Evolutionary conservation across 2,888 invertebrate genomes (phyloP).

Genomic region (Hartigia nigra): DNA sequence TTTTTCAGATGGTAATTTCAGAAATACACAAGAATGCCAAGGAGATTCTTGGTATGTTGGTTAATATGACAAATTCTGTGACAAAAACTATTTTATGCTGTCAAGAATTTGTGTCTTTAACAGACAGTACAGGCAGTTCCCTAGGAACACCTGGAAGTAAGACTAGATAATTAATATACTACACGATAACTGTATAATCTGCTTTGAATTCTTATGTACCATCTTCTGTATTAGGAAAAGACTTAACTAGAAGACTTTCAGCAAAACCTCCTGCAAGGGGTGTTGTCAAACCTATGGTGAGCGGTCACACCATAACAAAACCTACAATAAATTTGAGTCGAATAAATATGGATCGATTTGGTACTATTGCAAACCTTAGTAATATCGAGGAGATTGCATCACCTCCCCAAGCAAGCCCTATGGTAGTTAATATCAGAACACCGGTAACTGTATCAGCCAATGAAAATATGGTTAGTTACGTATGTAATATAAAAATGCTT

Average conservation of each 20-base stretch:
- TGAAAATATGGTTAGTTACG: slow-evolving; percentile 31
- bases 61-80: slow-evolving; percentile 45
- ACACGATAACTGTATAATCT: too few species aligned
- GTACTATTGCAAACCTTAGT: slow-evolving; percentile 44
- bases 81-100: slow-evolving; percentile 52
- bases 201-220: too few species aligned
- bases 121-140: neutral
- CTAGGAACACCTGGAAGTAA: neutral
- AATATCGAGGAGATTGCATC: slow-evolving; percentile 50
- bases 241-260: slow-evolving; percentile 45
- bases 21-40: slow-evolving; percentile 48
- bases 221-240: slow-evolving; percentile 38
- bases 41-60: slow-evolving; percentile 48
- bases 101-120: slow-evolving; percentile 39
- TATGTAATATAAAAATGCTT: slow-evolving; percentile 26
- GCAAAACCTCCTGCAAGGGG: slow-evolving; percentile 57
- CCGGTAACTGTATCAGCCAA: slow-evolving; percentile 4
- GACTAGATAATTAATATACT: too few species aligned
- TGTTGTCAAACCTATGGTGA: slow-evolving; percentile 62
- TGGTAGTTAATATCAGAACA: slow-evolving; percentile 11
- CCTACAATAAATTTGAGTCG: slow-evolving; percentile 61
- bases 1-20: slow-evolving; percentile 45
- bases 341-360: slow-evolving; percentile 53
- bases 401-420: slow-evolving; percentile 36
- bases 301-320: slow-evolving; percentile 62